Evolutionary conservation across 2,797 vertebrate genomes (phyloP).

Genomic region (Malacoctenus gilli): DNA sequence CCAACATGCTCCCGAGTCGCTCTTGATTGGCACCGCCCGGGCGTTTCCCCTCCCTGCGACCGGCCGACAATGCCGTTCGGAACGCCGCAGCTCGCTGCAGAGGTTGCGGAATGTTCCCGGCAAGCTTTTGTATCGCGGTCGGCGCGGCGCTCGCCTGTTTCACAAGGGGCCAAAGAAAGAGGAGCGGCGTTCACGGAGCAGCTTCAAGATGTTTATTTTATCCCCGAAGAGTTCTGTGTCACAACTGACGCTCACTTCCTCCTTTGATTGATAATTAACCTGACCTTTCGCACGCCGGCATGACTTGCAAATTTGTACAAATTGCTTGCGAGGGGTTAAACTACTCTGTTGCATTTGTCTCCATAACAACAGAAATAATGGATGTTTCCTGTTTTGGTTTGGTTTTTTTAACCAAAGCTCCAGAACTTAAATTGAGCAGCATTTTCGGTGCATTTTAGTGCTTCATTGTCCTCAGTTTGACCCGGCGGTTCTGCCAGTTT

Average conservation of each 20-base stretch:
- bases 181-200: slow-evolving; percentile 5
- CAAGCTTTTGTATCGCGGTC: slow-evolving; percentile 30
- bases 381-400: slow-evolving; percentile 5
- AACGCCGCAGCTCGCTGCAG: slow-evolving; percentile 45
- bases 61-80: slow-evolving; percentile 28
- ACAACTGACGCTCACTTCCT: slow-evolving; percentile 52
- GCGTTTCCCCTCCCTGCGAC: slow-evolving; percentile 48
- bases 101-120: slow-evolving; percentile 40
- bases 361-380: slow-evolving; percentile 20
- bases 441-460: too few relatives aligned
- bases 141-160: too few relatives aligned
- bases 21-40: slow-evolving; percentile 62
- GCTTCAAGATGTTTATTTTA: slow-evolving; percentile 21
- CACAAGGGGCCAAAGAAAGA: slow-evolving; percentile 17
- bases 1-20: slow-evolving; percentile 65
- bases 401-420: too few relatives aligned
- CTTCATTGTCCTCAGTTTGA: too few relatives aligned
- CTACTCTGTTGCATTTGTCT: slow-evolving; percentile 22
- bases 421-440: neutral
- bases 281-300: slow-evolving; percentile 41
- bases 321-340: slow-evolving; percentile 21
- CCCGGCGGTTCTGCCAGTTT: too few relatives aligned
- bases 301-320: slow-evolving; percentile 40
- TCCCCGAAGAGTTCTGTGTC: slow-evolving; percentile 26
- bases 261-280: slow-evolving; percentile 61